Evolutionary conservation across 2,888 invertebrate genomes (phyloP).

Genomic region (Deladenus siricidicola): DNA sequence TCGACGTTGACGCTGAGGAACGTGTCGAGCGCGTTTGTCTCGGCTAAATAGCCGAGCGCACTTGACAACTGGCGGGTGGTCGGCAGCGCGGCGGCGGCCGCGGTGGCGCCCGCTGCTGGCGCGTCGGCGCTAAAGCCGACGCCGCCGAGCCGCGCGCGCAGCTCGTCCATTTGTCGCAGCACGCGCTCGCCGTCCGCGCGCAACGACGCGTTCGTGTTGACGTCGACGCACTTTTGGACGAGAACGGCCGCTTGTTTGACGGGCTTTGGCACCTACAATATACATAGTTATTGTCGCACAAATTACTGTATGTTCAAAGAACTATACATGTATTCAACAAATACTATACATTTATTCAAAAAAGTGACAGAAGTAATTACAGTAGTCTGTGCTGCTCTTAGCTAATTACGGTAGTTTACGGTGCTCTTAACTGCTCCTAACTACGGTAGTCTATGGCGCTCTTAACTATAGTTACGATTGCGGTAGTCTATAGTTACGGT

Average conservation of each 20-base stretch:
- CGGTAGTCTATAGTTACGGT: too few species aligned
- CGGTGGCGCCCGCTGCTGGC: constrained; percentile 1
- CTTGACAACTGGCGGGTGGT: neutral
- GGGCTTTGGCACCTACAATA: constrained; percentile 9
- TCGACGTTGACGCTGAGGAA: constrained; percentile 29
- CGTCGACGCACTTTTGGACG: constrained; percentile 4
- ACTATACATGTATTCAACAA: too few species aligned
- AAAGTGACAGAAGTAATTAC: too few species aligned
- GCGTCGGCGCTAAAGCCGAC: neutral
- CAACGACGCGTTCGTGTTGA: neutral
- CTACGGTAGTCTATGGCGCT: too few species aligned
- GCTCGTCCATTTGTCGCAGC: neutral
- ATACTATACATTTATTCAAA: too few species aligned
- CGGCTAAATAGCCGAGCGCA: constrained; percentile 9
- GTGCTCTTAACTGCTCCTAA: too few species aligned
- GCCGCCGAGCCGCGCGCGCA: too few species aligned
- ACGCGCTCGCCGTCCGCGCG: constrained; percentile 1
- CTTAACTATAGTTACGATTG: too few species aligned
- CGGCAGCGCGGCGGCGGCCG: neutral
- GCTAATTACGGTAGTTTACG: too few species aligned
- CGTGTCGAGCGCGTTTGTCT: constrained; percentile 7
- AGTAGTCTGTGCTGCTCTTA: too few species aligned
- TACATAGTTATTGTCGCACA: too few species aligned
- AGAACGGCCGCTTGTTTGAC: constrained; percentile 4
- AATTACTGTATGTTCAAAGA: too few species aligned